These are phyloP conservation scores for Eupsilia transversa DNA, from an alignment of 2,888 invertebrate genomes.

Conservation along the genomic window DNA sequence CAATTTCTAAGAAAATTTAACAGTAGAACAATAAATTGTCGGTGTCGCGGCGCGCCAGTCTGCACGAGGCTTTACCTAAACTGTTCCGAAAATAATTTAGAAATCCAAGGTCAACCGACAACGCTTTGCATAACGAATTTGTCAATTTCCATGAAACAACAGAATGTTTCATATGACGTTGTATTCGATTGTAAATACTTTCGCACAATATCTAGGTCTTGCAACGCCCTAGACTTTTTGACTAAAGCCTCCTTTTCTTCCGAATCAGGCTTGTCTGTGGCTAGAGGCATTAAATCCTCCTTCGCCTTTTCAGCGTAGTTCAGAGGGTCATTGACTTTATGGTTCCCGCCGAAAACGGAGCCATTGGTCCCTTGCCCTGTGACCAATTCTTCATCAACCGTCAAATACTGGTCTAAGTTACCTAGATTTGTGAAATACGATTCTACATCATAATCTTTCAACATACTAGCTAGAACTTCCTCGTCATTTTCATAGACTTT, in stretches of 20 bases:
- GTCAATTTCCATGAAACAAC: conserved; percentile 72
- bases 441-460: conserved; percentile 74
- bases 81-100: conserved; percentile 16
- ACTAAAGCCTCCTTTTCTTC: conserved; percentile 68
- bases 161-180: conserved; percentile 67
- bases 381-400: conserved; percentile 76
- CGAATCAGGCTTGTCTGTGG: conserved; percentile 69
- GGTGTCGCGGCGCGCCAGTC: too few relatives aligned
- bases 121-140: conserved; percentile 68
- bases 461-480: conserved; percentile 68
- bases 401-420: conserved; percentile 73
- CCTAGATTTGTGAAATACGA: conserved; percentile 69
- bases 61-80: too few relatives aligned
- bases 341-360: conserved; percentile 77
- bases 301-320: conserved; percentile 55
- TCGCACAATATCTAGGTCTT: conserved; percentile 73
- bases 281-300: conserved; percentile 70
- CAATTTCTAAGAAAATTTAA: too few relatives aligned
- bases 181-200: conserved; percentile 69
- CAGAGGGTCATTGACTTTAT: conserved; percentile 65
- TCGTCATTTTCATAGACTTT: conserved; percentile 71
- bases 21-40: too few relatives aligned
- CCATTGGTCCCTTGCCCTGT: conserved; percentile 76
- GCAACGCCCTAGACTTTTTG: conserved; percentile 67
- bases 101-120: conserved; percentile 50